Evolutionary conservation across 2,113 vertebrate species (phyloP).

Genomic region (Percopsis transmontana): DNA sequence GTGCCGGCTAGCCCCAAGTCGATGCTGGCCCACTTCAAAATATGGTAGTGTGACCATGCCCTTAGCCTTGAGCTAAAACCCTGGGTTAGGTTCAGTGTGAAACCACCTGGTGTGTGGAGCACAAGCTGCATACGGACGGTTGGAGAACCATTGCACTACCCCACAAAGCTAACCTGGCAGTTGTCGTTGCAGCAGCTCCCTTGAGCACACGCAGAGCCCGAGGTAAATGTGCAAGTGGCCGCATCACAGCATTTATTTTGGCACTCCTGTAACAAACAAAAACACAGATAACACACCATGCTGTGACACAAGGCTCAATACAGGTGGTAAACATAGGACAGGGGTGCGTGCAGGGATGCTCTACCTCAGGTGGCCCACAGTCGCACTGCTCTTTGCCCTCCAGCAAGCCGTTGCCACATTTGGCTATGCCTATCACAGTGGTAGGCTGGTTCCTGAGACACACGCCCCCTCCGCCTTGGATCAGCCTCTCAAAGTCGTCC

Average conservation of each 20-base stretch:
- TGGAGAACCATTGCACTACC: too few relatives aligned
- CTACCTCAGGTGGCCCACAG: slow-evolving; percentile 84
- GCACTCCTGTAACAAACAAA: slow-evolving; percentile 77
- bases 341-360: background rate
- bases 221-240: slow-evolving; percentile 81
- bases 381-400: slow-evolving; percentile 86
- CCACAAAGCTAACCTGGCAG: slow-evolving; percentile 79
- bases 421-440: slow-evolving; percentile 66
- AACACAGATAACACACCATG: background rate
- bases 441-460: slow-evolving; percentile 85
- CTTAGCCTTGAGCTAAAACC: too few relatives aligned
- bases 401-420: slow-evolving; percentile 84
- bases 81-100: too few relatives aligned
- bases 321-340: background rate
- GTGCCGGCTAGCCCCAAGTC: too few relatives aligned
- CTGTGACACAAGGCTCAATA: background rate
- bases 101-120: too few relatives aligned
- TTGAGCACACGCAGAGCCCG: slow-evolving; percentile 80
- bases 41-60: too few relatives aligned
- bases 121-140: too few relatives aligned
- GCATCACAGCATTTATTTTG: slow-evolving; percentile 83
- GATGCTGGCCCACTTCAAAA: too few relatives aligned
- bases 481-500: slow-evolving; percentile 78
- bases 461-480: slow-evolving; percentile 77
- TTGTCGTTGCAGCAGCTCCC: slow-evolving; percentile 82